A percentile compares a stretch with the other conserved stretches of the same genome.
These are phyloP conservation scores for Hyperopisus bebe DNA, from an alignment of 2,113 vertebrate species.

Conservation along the genomic window DNA sequence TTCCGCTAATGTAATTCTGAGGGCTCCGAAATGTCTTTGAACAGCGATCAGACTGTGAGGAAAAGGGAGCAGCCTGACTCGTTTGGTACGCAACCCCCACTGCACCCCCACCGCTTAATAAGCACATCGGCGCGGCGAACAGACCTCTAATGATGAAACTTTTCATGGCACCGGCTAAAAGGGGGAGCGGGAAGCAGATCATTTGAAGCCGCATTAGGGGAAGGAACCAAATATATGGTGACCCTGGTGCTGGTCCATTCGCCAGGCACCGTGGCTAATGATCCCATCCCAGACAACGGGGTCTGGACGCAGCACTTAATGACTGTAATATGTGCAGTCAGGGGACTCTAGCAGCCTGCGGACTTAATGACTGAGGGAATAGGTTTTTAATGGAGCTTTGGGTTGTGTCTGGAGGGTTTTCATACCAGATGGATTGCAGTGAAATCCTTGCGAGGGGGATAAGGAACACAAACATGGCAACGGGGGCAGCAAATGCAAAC, in stretches of 20 bases:
- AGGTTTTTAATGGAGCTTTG: conserved; percentile 12
- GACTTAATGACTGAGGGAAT: conserved; percentile 10
- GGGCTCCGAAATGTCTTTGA: not conserved
- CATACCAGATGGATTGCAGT: conserved; percentile 20
- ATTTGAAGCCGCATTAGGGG: not conserved
- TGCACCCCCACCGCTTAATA: not conserved
- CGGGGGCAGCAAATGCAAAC: not conserved
- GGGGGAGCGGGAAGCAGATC: not conserved
- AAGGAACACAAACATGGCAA: conserved; percentile 5
- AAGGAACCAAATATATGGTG: not conserved
- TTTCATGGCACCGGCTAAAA: not conserved
- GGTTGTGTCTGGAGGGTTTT: conserved; percentile 16
- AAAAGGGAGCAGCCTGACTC: not conserved
- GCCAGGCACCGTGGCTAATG: not conserved
- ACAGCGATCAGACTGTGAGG: not conserved
- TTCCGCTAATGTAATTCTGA: not conserved
- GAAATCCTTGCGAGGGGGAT: not conserved
- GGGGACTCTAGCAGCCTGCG: not conserved
- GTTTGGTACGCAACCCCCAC: not conserved
- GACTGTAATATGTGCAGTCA: not conserved
- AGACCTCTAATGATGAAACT: not conserved
- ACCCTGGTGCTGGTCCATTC: not conserved
- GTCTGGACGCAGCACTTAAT: not conserved
- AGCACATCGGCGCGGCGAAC: not conserved
- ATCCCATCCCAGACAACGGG: not conserved